Evolutionary conservation across 2,113 vertebrate genomes (phyloP).

Genomic region (Axis porcinus): DNA sequence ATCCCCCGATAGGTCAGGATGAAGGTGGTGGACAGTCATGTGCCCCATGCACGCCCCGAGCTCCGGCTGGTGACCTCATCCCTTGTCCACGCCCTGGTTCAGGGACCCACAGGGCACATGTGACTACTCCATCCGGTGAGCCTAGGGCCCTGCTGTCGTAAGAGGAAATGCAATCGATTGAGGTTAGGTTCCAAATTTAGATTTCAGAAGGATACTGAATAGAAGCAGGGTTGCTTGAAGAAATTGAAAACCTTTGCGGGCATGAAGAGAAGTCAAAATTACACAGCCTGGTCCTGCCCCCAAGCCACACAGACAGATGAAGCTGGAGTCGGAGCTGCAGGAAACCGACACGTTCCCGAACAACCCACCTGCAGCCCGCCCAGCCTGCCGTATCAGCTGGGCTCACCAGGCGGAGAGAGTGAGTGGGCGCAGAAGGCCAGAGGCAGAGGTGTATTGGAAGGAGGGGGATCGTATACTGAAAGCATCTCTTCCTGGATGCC

Average conservation of each 20-base stretch:
- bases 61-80: neutral
- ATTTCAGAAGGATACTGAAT: conserved; percentile 59
- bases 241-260: conserved; percentile 49
- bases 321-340: neutral
- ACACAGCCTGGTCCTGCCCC: neutral
- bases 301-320: neutral
- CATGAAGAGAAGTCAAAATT: conserved; percentile 43
- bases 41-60: accelerated
- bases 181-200: conserved; percentile 61
- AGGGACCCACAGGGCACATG: neutral
- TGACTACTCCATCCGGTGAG: neutral
- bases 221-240: conserved; percentile 44
- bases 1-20: accelerated
- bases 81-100: too few relatives aligned
- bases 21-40: neutral
- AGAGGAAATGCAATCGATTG: conserved; percentile 46
- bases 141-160: neutral
- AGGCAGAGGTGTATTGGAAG: neutral
- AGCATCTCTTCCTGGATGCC: neutral
- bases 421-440: neutral
- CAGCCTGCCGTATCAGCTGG: accelerated
- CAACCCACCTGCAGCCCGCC: neutral
- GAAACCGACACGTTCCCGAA: neutral
- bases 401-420: neutral
- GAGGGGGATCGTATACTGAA: neutral